A percentile compares a stretch with the other conserved stretches of the same genome.
phyloP scores from a whole-genome alignment of 2,797 vertebrate genomes.

The Falco berigora region DNA sequence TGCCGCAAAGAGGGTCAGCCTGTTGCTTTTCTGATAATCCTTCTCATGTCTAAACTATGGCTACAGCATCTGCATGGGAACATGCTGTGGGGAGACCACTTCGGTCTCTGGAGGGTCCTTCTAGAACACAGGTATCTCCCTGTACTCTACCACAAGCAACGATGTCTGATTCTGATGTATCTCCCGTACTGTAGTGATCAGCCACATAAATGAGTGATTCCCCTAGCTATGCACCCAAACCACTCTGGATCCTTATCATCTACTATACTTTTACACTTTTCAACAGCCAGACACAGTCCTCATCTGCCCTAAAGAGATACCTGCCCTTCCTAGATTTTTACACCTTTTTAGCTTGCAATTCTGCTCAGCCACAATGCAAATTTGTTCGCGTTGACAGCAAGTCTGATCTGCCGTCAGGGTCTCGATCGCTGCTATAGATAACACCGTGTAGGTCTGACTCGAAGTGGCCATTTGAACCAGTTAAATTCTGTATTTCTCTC shows the following conservation, averaged over 20 bases:
- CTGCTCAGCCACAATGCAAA: not conserved
- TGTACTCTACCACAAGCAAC: not conserved
- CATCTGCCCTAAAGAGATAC: not conserved
- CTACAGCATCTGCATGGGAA: not conserved
- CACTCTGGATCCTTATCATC: not conserved
- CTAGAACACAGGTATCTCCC: not conserved
- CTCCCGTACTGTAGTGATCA: not conserved
- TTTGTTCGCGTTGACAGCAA: not conserved
- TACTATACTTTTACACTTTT: not conserved
- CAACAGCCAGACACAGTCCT: not conserved
- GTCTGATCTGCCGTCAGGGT: not conserved
- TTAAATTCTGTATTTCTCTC: not conserved
- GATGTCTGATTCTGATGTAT: not conserved
- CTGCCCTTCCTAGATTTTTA: not conserved
- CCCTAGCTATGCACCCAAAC: not conserved
- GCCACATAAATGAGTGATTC: not conserved
- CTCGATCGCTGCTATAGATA: not conserved
- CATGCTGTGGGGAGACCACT: not conserved
- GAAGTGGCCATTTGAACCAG: not conserved
- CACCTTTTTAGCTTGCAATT: not conserved
- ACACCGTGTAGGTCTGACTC: not conserved
- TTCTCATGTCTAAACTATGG: not conserved
- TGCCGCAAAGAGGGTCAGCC: not conserved
- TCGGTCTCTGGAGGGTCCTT: not conserved
- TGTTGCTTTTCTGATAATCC: not conserved